Evolutionary conservation across 2,113 vertebrate genomes (phyloP).

Genomic region (Clarias gariepinus): DNA sequence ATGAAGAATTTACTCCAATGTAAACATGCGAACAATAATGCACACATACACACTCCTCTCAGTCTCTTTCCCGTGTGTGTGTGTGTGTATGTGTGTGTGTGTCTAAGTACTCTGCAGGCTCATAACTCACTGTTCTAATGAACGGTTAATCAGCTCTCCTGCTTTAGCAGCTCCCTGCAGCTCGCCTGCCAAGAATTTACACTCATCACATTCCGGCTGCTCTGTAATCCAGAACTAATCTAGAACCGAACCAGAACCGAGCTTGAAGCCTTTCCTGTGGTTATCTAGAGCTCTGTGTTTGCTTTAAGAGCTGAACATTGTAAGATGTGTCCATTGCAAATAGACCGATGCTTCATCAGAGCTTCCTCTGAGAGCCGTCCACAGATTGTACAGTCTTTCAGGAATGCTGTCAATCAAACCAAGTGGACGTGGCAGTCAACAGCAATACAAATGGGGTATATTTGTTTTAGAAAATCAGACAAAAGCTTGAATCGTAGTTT

Average conservation of each 20-base stretch:
- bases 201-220: neutral
- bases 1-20: slow-evolving; percentile 5
- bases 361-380: neutral
- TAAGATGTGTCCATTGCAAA: neutral
- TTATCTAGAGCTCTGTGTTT: neutral
- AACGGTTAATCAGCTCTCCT: slow-evolving; percentile 37
- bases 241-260: neutral
- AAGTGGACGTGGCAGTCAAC: neutral
- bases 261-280: too few relatives aligned
- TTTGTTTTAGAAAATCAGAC: neutral
- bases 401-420: neutral
- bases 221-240: slow-evolving; percentile 5
- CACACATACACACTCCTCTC: neutral
- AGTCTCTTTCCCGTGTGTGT: neutral
- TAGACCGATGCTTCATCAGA: neutral
- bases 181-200: slow-evolving; percentile 7
- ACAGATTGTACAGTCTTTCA: neutral
- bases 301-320: neutral
- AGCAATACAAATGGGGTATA: neutral
- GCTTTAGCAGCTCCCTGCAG: slow-evolving; percentile 24
- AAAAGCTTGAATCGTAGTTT: neutral
- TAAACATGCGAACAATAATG: neutral
- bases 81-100: neutral
- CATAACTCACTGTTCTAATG: slow-evolving; percentile 41
- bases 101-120: slow-evolving; percentile 18